Base-by-base conservation (phyloP, 1,140 invertebrate genomes). In the Hyposmocoma kahamanoa region DNA sequence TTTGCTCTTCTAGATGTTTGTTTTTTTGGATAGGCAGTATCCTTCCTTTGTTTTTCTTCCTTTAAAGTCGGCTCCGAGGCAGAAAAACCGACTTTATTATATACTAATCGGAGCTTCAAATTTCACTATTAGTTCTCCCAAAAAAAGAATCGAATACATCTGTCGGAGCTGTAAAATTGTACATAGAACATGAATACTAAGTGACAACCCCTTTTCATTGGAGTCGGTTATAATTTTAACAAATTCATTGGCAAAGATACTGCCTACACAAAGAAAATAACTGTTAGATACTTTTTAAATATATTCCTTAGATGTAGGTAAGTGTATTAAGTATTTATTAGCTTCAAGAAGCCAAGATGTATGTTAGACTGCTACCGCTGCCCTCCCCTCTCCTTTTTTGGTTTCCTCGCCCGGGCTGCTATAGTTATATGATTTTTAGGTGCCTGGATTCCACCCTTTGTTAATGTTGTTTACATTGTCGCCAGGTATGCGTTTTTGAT, bases 401-500 rank as follows among this genome's bases (percentile, higher is more conserved):
- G 73, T 82, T 79, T 62, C 53, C 66, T 46, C 67, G 75, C 77
- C 77, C 69, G 75, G 82, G 82, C 79, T 83, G 79, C 62, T 34
- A 75, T 82, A 82, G 77, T 69, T 80, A 72, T 84, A 80, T 82
- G 66, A 84, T 81, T 84, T 82, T 72, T 85, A 85, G 82, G 82
- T 83, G 82, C 79, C 79, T 85, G 82, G 78, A 74, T 72, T 64
- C 67, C 79, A 68, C 69, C 76, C 72, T 78, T 82, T 82, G 46
- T 83, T 81, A 79, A 77, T 83, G 81, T 85, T 85, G 82, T 85
- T 85, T 85, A 85, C 82, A 85, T 85, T 85, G 82, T 85, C 82
- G 82, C 82, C 82, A 85, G 82, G 82, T 85, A 85, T 82, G 80
- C 76, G 67, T 72, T 76, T 72, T 74, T 62, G 43, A 62, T 71